Evolutionary conservation across 1,140 invertebrate genomes (phyloP).

Genomic region (Streblospio benedicti): DNA sequence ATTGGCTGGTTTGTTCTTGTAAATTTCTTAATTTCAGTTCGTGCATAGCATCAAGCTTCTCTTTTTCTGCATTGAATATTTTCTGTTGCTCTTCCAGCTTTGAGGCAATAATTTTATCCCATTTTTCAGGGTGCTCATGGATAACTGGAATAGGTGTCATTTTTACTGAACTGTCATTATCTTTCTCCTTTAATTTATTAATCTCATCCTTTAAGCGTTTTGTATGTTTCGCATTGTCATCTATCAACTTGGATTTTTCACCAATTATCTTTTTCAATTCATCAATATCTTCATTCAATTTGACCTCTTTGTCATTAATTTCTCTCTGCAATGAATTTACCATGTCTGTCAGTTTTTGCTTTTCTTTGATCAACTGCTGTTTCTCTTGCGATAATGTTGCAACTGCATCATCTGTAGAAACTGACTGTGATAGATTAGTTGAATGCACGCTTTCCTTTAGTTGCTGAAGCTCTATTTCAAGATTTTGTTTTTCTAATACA

Average conservation of each 20-base stretch:
- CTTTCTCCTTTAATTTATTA: slow-evolving; percentile 10
- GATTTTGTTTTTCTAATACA: slow-evolving; percentile 10
- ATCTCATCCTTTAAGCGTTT: slow-evolving; percentile 9
- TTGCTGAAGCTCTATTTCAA: slow-evolving; percentile 15
- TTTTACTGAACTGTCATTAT: not conserved
- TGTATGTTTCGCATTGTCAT: slow-evolving; percentile 11
- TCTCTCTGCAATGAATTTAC: slow-evolving; percentile 11
- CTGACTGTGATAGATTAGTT: not conserved
- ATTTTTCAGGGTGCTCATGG: not conserved
- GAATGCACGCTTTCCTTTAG: slow-evolving; percentile 3
- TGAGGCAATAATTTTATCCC: not conserved
- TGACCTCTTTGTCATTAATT: not conserved
- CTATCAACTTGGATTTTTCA: slow-evolving; percentile 17
- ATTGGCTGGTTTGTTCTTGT: not conserved
- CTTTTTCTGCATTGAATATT: not conserved
- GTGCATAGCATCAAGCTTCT: not conserved
- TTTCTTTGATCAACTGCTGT: slow-evolving; percentile 16
- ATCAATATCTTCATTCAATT: slow-evolving; percentile 9
- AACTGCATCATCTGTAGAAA: slow-evolving; percentile 11
- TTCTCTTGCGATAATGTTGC: slow-evolving; percentile 15
- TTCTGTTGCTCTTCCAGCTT: slow-evolving; percentile 1
- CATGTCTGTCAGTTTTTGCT: slow-evolving; percentile 16
- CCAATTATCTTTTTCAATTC: slow-evolving; percentile 15
- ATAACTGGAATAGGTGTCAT: not conserved
- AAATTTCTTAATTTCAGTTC: not conserved